Evolutionary conservation across 1,140 invertebrate species (phyloP), one percentile per base, ranked within the genome.

Genomic region (Riptortus pedestris): DNA sequence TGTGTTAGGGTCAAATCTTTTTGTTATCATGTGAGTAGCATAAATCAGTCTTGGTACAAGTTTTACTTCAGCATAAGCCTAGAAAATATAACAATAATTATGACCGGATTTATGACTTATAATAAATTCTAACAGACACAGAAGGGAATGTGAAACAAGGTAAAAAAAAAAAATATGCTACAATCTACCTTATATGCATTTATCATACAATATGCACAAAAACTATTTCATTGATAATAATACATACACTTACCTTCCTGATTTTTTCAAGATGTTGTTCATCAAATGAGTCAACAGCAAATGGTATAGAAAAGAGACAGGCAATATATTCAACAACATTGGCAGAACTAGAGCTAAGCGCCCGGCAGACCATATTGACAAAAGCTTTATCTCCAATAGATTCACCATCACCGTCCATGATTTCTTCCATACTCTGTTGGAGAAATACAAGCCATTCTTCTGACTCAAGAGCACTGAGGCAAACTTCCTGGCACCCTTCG

Each of bases 41-140:
- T 84, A 86, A 22, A 89, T 80, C 24, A 89, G 77, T 74, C 88
- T 87, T n/a, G 85, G 84, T 22, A 88, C 81, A 14, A 89, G 77
- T 74, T 86, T 85, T 2, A 86, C 81, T 70, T 88, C 85, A 16
- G 85, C 72, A 71, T 88, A 90, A 28, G 88, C 83, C 73, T 79
- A 70, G 59, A 73, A 71, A 22, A 4, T 68, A 51, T 43, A 29
- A 31, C 24, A 20, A 43, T 14, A 14, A 59, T 27, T n/a, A n/a
- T n/a, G n/a, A n/a, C n/a, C n/a, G n/a, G n/a, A n/a, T n/a, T n/a
- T n/a, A n/a, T n/a, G n/a, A n/a, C n/a, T n/a, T n/a, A n/a, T n/a
- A n/a, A n/a, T n/a, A n/a, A n/a, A n/a, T n/a, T n/a, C n/a, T n/a
- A n/a, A n/a, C n/a, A n/a, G n/a, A n/a, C n/a, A n/a, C n/a, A n/a